phyloP scores from a whole-genome alignment of 2,888 invertebrate species.

The Protophormia terraenovae region DNA sequence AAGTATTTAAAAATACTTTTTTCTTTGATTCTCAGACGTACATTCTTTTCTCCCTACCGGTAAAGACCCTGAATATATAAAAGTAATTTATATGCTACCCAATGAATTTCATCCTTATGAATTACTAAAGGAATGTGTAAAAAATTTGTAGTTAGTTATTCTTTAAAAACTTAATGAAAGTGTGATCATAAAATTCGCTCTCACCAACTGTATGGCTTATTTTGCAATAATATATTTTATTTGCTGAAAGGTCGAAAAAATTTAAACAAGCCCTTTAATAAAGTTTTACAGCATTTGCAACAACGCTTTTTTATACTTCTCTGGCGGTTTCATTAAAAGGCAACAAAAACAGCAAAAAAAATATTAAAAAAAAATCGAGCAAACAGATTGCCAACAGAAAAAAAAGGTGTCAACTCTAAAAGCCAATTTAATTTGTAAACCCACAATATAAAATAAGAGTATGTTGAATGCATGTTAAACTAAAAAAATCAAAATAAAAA shows the following conservation, averaged over 20 bases:
- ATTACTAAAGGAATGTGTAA: too few species aligned
- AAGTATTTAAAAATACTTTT: too few species aligned
- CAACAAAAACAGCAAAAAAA: too few species aligned
- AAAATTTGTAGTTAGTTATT: too few species aligned
- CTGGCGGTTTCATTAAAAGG: slow-evolving; percentile 55
- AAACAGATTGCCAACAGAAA: slow-evolving; percentile 44
- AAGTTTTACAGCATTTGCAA: slow-evolving; percentile 41
- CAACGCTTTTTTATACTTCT: background rate
- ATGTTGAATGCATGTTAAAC: slow-evolving; percentile 5
- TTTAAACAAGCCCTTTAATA: slow-evolving; percentile 36
- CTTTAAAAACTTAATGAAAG: too few species aligned
- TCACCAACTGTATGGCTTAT: background rate
- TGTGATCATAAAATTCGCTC: background rate
- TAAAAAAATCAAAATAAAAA: slow-evolving; percentile 3
- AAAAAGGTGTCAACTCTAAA: slow-evolving; percentile 66
- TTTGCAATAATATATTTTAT: background rate
- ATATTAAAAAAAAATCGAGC: slow-evolving; percentile 16
- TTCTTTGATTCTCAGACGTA: too few species aligned
- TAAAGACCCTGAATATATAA: too few species aligned
- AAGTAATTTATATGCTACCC: too few species aligned
- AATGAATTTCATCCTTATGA: too few species aligned
- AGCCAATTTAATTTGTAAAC: slow-evolving; percentile 68
- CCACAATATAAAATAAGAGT: slow-evolving; percentile 58
- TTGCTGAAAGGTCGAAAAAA: background rate
- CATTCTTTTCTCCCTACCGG: too few species aligned